Conservation (phyloP, 1,140 invertebrate genomes). For the Drosophila repleta region DNA sequence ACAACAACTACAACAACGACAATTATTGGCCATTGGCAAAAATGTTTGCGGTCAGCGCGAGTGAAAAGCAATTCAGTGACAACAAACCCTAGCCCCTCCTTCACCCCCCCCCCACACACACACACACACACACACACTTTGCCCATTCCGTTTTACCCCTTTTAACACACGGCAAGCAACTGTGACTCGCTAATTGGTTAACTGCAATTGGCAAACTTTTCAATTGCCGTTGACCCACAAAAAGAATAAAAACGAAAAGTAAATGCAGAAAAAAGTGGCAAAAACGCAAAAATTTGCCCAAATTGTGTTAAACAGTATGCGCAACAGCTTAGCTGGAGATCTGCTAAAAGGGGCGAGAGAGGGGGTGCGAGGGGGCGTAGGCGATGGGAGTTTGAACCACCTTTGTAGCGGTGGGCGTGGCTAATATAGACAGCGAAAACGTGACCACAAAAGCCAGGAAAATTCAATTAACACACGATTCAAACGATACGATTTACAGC, state of each 20-base stretch:
- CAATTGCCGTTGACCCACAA: conserved; percentile 70
- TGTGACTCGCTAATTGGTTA: conserved; percentile 63
- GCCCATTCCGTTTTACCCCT: background rate
- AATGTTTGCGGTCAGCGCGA: conserved; percentile 34
- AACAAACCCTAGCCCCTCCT: conserved; percentile 4
- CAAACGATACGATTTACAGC: conserved; percentile 10
- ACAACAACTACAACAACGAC: conserved; percentile 17
- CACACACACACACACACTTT: no score
- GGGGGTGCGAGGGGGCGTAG: background rate
- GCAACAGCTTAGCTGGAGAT: conserved; percentile 29
- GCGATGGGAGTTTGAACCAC: no score
- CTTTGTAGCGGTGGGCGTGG: conserved; percentile 42
- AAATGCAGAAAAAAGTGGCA: conserved; percentile 13
- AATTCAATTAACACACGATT: conserved; percentile 71
- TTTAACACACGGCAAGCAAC: background rate
- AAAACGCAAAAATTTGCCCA: conserved; percentile 27
- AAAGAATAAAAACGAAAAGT: conserved; percentile 13
- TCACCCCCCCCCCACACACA: background rate
- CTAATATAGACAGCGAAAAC: conserved; percentile 39
- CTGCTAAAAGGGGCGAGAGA: background rate
- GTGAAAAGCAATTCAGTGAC: conserved; percentile 28
- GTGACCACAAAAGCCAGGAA: conserved; percentile 61
- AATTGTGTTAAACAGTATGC: conserved; percentile 60
- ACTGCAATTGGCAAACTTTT: conserved; percentile 72
- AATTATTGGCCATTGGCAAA: conserved; percentile 29